These are phyloP conservation scores for Hoplias malabaricus DNA, from an alignment of 2,113 vertebrate genomes.

Conservation along the genomic window DNA sequence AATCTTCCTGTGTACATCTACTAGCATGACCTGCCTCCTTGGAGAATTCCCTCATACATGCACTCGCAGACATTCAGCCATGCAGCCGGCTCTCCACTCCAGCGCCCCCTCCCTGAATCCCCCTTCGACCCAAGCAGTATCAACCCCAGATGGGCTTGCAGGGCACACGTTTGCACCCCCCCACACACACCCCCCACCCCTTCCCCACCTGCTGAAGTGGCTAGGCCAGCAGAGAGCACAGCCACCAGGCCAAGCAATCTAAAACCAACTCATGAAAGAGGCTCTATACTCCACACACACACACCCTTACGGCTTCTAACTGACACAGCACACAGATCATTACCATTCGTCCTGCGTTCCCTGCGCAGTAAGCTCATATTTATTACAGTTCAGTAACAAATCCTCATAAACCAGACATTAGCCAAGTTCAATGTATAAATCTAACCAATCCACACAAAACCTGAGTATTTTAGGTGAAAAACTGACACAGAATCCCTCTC, in stretches of 20 bases:
- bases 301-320: slow-evolving; percentile 32
- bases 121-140: not conserved
- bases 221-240: slow-evolving; percentile 26
- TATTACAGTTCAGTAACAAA: too few relatives aligned
- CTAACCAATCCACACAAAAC: too few relatives aligned
- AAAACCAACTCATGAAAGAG: slow-evolving; percentile 33
- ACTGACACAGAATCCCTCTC: too few relatives aligned
- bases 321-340: not conserved
- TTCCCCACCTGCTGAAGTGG: slow-evolving; percentile 42
- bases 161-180: slow-evolving; percentile 38
- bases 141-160: slow-evolving; percentile 41
- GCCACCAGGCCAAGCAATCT: slow-evolving; percentile 28
- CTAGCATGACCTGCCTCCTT: slow-evolving; percentile 89
- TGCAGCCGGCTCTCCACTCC: slow-evolving; percentile 24
- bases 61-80: slow-evolving; percentile 56
- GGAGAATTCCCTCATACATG: slow-evolving; percentile 83
- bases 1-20: slow-evolving; percentile 95
- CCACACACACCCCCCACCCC: too few relatives aligned
- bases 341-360: too few relatives aligned
- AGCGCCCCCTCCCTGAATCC: not conserved
- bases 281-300: slow-evolving; percentile 26
- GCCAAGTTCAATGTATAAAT: too few relatives aligned
- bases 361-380: too few relatives aligned
- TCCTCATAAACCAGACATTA: too few relatives aligned
- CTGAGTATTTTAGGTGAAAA: too few relatives aligned